Conservation (phyloP, 1,140 invertebrate genomes). For the Drosophila watanabei region DNA sequence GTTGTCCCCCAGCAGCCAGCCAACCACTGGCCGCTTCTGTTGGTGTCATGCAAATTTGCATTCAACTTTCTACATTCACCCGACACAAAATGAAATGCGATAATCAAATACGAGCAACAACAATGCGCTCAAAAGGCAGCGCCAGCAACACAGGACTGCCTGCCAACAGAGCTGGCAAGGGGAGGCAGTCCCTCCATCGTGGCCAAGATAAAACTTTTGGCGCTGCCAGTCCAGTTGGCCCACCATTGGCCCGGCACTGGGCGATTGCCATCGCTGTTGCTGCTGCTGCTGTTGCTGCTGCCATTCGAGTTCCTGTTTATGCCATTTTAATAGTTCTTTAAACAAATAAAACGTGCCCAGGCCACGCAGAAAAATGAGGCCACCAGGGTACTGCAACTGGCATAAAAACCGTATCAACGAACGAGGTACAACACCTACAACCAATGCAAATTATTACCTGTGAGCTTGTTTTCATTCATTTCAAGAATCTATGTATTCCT, state of each 20-base stretch:
- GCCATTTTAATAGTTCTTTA: conserved; percentile 80
- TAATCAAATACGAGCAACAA: conserved; percentile 81
- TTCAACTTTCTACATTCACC: conserved; percentile 81
- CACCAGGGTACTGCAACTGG: conserved; percentile 18
- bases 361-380: conserved; percentile 51
- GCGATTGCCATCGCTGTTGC: conserved; percentile 32
- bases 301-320: conserved; percentile 68
- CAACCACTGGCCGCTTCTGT: conserved; percentile 36
- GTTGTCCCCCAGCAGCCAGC: not conserved
- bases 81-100: conserved; percentile 82
- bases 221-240: conserved; percentile 60
- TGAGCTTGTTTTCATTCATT: conserved; percentile 8
- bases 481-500: not conserved
- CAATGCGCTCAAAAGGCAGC: conserved; percentile 66
- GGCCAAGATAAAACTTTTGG: conserved; percentile 73
- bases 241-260: conserved; percentile 12
- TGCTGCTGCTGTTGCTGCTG: not conserved
- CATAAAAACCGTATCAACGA: conserved; percentile 1
- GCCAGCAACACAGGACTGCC: conserved; percentile 14
- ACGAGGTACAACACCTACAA: not conserved
- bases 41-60: conserved; percentile 82
- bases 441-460: not conserved
- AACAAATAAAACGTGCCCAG: conserved; percentile 74
- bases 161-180: not conserved
- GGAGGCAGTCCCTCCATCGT: conserved; percentile 12